Conservation (phyloP, 2,113 vertebrate genomes). For the Oxygymnocypris stewartii region DNA sequence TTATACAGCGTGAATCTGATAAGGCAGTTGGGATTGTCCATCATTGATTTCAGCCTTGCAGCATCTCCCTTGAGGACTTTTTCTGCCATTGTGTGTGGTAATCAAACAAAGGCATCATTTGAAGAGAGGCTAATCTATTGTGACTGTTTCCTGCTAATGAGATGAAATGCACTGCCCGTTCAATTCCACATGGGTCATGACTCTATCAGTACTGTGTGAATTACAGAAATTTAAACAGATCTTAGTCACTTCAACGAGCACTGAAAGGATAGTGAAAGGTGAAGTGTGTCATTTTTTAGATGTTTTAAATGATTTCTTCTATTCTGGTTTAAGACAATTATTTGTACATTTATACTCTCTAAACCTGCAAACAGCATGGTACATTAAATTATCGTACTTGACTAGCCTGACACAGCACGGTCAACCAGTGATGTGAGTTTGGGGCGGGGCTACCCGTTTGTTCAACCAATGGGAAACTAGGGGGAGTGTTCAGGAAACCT, state of each 20-base stretch:
- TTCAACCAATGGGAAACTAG: not conserved
- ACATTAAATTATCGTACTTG: not conserved
- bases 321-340: not conserved
- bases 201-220: constrained; percentile 52
- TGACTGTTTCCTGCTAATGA: constrained; percentile 65
- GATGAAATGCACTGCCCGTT: constrained; percentile 65
- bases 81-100: constrained; percentile 33
- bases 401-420: not conserved
- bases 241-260: not conserved
- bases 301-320: constrained; percentile 1
- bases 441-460: not conserved
- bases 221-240: constrained; percentile 11
- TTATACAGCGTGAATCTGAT: not conserved
- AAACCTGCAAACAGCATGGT: not conserved
- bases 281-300: not conserved
- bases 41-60: constrained; percentile 9
- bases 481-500: not conserved
- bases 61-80: constrained; percentile 22
- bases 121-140: constrained; percentile 61
- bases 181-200: constrained; percentile 64
- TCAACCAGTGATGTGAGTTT: not conserved
- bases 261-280: not conserved
- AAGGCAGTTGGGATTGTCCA: not conserved
- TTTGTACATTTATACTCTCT: not conserved
- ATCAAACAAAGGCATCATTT: constrained; percentile 58